Evolutionary conservation across 1,140 invertebrate genomes (phyloP), one percentile per base, ranked within the genome.

Genomic region (Monochamus saltuarius): DNA sequence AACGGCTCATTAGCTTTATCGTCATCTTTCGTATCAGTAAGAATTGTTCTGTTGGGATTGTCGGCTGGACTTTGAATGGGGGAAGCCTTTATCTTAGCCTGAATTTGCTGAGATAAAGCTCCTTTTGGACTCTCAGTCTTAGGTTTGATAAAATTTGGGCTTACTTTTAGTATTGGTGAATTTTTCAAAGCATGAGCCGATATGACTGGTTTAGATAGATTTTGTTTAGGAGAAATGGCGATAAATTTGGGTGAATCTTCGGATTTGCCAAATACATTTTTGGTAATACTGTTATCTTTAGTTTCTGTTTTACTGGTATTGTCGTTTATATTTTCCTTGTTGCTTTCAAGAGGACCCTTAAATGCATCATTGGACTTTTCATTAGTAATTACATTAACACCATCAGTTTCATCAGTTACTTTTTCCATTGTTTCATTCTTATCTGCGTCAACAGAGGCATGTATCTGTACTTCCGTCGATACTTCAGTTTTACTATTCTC

Each of bases 61-160:
- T 54, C 51, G 1, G 49, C 37, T 16, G 63, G 60, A 58, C 51
- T 64, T 45, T 64, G 65, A 37, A 49, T 46, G 10, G 70, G 56
- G 11, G 65, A 64, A 29, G 61, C 52, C 62, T 74, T 74, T n/a
- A 64, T 65, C 55, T 68, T 74, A 7, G 73, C 70, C 58, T 73
- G 70, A 19, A 75, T 71, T 59, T 75, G 73, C 10, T 69, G 56
- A 11, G 73, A 71, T n/a, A 75, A 51, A 10, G 73, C 73, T 14
- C 74, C 74, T 67, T 73, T 74, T 3, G 69, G 71, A 39, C 69
- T 74, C 59, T 71, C 71, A 13, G 56, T 65, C 40, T 68, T 68
- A 10, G 74, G 72, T 63, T 75, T 75, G 2, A 68, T 57, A 29
- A 69, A 66, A 61, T 69, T 67, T 2, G 69, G 69, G 36, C 65